phyloP scores from a whole-genome alignment of 1,140 invertebrate genomes.

The Caenorhabditis briggsae region DNA sequence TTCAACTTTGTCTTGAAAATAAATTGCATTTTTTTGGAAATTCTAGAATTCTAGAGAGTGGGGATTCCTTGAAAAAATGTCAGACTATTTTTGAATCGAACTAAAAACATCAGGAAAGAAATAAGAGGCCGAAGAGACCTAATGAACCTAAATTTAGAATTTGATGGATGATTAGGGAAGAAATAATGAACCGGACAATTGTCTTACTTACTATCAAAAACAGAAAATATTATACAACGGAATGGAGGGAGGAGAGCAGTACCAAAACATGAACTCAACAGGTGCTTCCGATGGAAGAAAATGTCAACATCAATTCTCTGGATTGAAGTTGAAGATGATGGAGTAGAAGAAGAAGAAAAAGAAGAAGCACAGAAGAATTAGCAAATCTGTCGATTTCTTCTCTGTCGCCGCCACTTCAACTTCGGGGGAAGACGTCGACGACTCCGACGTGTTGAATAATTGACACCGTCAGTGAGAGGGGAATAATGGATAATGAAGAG shows the following conservation, averaged over 20 bases:
- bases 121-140: not conserved
- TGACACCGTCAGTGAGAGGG: slow-evolving; percentile 24
- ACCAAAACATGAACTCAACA: slow-evolving; percentile 31
- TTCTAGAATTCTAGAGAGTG: not conserved
- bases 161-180: not conserved
- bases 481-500: slow-evolving; percentile 52
- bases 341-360: not conserved
- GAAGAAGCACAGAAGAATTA: not conserved
- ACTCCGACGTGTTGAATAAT: slow-evolving; percentile 44
- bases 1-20: not conserved
- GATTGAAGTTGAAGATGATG: not conserved
- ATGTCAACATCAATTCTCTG: slow-evolving; percentile 1
- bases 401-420: not conserved
- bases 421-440: slow-evolving; percentile 8
- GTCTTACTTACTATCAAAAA: not conserved
- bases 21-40: not conserved
- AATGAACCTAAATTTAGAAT: slow-evolving; percentile 44
- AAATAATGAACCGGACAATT: not conserved
- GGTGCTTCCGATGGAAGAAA: not conserved
- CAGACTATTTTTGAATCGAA: not conserved
- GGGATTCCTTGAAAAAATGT: not conserved
- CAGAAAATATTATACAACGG: not conserved
- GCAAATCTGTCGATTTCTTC: not conserved
- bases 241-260: not conserved
- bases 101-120: not conserved